These are phyloP conservation scores for Haliclona indistincta DNA, from an alignment of 37 sponge, comb jelly and placozoan genomes.

Conservation along the genomic window DNA sequence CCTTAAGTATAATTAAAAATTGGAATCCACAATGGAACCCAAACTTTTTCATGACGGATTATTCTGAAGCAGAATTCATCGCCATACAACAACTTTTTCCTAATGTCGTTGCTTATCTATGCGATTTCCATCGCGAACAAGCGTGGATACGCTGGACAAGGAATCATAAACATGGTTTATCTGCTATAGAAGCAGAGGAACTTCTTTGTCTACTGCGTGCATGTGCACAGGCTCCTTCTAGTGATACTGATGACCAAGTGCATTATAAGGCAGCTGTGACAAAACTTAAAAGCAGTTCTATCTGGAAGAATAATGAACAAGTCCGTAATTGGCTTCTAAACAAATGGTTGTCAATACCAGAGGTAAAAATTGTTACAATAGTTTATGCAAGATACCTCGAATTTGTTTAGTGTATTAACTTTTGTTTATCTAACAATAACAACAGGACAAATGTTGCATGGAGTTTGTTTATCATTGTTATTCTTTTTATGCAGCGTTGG, in stretches of 20 bases:
- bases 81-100: conserved; percentile 26
- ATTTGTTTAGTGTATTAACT: no score
- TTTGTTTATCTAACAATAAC: no score
- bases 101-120: conserved; percentile 12
- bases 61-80: conserved; percentile 36
- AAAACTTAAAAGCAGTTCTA: background rate
- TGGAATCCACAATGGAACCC: conserved; percentile 52
- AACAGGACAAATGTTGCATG: no score
- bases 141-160: conserved; percentile 42
- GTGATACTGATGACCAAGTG: background rate
- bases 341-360: background rate
- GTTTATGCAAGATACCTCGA: no score
- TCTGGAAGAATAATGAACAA: conserved; percentile 6
- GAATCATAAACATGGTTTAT: conserved; percentile 33
- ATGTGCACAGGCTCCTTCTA: conserved; percentile 11
- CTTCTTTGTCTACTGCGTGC: conserved; percentile 24
- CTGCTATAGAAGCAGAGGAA: conserved; percentile 13
- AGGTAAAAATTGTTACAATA: no score
- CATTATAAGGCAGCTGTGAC: conserved; percentile 4
- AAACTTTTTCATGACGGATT: conserved; percentile 27
- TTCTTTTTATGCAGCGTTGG: conserved; percentile 4
- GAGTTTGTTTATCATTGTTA: no score
- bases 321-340: background rate
- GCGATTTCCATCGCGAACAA: conserved; percentile 56
- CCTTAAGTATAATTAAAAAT: conserved; percentile 13